Evolutionary conservation across 1,140 invertebrate genomes (phyloP), one percentile per base, ranked within the genome.

Genomic region (Paralvinella palmiformis): DNA sequence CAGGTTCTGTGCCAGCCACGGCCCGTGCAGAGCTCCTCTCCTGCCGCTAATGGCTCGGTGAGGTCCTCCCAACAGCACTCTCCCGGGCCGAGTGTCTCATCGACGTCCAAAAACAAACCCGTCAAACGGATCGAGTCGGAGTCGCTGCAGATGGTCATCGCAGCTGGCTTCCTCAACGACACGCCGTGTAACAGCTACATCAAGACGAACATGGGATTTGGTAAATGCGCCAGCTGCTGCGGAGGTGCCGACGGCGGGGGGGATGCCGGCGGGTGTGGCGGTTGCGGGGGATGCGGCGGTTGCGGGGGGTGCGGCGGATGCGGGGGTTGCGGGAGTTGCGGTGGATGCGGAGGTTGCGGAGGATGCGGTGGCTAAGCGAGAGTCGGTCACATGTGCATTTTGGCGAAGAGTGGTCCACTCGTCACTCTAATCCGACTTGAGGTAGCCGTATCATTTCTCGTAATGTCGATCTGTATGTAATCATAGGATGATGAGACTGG

Each of bases 301-400:
- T 35, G 41, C 13, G 5, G 83, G 82, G n/a, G 83, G 81, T 59
- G 80, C 0, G 78, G 80, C 0, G 84, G 71, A 0, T 82, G 81
- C 0, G 84, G 78, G 5, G 83, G 83, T 81, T 59, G 79, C 0
- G 78, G 79, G 0, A 83, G 71, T 6, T 62, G 37, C 20, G 60
- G 60, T 2, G 60, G 60, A 3, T 48, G 45, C 24, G 60, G 41
- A n/a, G 41, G 41, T 15, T 62, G 60, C 20, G 45, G 45, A 17
- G 60, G 60, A 1, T 48, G 60, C 15, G 60, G 60, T 15, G 60
- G 60, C 7, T 48, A 17, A 50, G 57, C 6, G 33, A 17, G 20
- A 15, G 31, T 29, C 31, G 55, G n/a, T n/a, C n/a, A n/a, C n/a
- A n/a, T n/a, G n/a, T n/a, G n/a, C n/a, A n/a, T n/a, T n/a, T n/a